These are phyloP conservation scores for Athalia circularis DNA, from an alignment of 2,888 invertebrate genomes.

Conservation along the genomic window DNA sequence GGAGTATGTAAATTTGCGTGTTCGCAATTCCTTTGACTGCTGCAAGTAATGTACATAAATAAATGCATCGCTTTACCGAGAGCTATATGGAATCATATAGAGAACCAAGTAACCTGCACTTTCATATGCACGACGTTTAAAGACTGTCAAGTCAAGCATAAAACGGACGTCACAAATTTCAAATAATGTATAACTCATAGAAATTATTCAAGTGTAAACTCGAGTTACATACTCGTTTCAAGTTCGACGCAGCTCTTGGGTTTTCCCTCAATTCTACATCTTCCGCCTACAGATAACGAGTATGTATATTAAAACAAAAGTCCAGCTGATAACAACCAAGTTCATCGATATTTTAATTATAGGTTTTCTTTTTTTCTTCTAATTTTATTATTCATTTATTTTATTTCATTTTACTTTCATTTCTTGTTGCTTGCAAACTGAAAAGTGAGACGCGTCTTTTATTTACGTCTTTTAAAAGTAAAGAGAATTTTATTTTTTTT, in stretches of 20 bases:
- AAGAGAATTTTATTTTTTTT: background rate
- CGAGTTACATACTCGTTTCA: too few species aligned
- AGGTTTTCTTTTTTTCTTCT: too few species aligned
- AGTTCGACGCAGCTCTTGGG: too few species aligned
- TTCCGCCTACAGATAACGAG: too few species aligned
- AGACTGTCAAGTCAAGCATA: conserved; percentile 3
- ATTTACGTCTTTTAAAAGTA: conserved; percentile 21
- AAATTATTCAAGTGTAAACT: conserved; percentile 2
- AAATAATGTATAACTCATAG: background rate
- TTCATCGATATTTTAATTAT: too few species aligned
- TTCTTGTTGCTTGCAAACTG: background rate
- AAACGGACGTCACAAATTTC: background rate
- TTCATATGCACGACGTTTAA: background rate
- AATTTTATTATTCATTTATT: too few species aligned
- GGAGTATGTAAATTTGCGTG: conserved; percentile 25
- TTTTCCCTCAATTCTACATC: too few species aligned
- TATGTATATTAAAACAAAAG: background rate
- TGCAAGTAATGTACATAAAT: conserved; percentile 1
- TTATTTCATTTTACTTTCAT: too few species aligned
- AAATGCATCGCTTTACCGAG: conserved; percentile 1
- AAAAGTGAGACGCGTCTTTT: conserved; percentile 28
- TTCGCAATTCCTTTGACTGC: conserved; percentile 32
- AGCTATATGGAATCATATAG: background rate
- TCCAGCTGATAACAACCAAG: background rate
- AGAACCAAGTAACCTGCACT: background rate